Base-by-base conservation (phyloP, 1,140 invertebrate genomes). In the Leptoteleia sp. region DNA sequence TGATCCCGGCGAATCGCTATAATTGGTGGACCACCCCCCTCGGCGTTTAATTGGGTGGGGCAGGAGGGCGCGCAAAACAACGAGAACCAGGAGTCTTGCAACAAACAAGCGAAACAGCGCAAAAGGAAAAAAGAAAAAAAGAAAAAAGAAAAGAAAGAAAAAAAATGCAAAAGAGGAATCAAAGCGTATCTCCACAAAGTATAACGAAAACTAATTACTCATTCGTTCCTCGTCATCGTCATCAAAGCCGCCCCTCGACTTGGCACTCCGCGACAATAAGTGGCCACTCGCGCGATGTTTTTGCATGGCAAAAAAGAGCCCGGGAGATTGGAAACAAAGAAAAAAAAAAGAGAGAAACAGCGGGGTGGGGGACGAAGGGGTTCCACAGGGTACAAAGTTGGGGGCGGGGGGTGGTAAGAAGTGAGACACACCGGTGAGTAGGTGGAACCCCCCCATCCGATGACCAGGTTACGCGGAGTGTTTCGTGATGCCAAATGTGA, bases 121-220 rank as follows among this genome's bases (percentile, higher is more conserved):
- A n/a, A 16, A 13, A 42, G n/a, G n/a, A n/a, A n/a, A n/a, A n/a
- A n/a, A n/a, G n/a, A n/a, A n/a, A n/a, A n/a, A n/a, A n/a, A n/a
- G n/a, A n/a, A n/a, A n/a, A n/a, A n/a, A n/a, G n/a, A n/a, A n/a
- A n/a, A n/a, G n/a, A n/a, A n/a, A n/a, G n/a, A 59, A 54, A 37
- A 29, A 38, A 61, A 45, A 76, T 77, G 57, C 42, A 59, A 77
- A 71, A 47, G 38, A 62, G 50, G 47, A 61, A 62, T 71, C 59
- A 67, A 62, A 72, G 76, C 40, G 27, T 47, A 54, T 55, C 57
- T 4, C 45, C 35, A 68, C 75, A 71, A 68, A 68, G 55, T 64
- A 50, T 62, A 79, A 73, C 52, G 48, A 75, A 75, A 79, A 75
- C 70, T 79, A 79, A 79, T 79, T 79, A 79, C 55, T 55, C 48